Evolutionary conservation across 2,888 invertebrate species (phyloP).

Genomic region (Eretmocerus hayati): DNA sequence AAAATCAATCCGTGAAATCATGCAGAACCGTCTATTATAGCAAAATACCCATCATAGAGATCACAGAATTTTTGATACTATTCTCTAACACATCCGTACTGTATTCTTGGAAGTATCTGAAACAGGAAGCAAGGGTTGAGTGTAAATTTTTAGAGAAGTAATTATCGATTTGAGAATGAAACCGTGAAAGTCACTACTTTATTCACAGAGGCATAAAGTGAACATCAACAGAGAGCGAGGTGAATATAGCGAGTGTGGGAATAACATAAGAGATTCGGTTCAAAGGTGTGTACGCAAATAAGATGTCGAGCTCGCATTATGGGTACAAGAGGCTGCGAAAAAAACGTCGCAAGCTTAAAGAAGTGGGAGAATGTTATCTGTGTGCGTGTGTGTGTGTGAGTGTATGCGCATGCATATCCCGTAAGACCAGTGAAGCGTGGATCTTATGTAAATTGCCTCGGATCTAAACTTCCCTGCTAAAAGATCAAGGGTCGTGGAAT

Average conservation of each 20-base stretch:
- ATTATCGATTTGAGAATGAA: no score
- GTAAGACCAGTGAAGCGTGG: background rate
- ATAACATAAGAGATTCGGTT: slow-evolving; percentile 5
- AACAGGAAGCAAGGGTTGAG: no score
- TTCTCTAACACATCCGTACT: no score
- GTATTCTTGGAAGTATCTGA: no score
- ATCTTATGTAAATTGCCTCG: slow-evolving; percentile 20
- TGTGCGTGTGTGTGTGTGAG: background rate
- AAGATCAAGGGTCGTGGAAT: background rate
- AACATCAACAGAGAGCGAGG: no score
- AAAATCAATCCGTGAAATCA: no score
- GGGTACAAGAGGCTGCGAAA: slow-evolving; percentile 20
- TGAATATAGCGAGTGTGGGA: slow-evolving; percentile 13
- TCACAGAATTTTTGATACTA: no score
- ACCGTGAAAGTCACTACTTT: no score
- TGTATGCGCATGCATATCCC: background rate
- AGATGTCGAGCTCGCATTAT: slow-evolving; percentile 9
- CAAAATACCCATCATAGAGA: no score
- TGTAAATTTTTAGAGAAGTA: no score
- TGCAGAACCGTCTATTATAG: no score
- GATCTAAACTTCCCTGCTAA: background rate
- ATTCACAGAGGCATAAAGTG: background rate
- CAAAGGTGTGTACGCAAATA: slow-evolving; percentile 18
- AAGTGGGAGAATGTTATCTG: slow-evolving; percentile 1
- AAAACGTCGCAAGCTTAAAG: slow-evolving; percentile 17